Percentiles rank a stretch among this genome's conserved stretches.
Conservation (phyloP, 1,140 invertebrate genomes). For the Dryas iulia region DNA sequence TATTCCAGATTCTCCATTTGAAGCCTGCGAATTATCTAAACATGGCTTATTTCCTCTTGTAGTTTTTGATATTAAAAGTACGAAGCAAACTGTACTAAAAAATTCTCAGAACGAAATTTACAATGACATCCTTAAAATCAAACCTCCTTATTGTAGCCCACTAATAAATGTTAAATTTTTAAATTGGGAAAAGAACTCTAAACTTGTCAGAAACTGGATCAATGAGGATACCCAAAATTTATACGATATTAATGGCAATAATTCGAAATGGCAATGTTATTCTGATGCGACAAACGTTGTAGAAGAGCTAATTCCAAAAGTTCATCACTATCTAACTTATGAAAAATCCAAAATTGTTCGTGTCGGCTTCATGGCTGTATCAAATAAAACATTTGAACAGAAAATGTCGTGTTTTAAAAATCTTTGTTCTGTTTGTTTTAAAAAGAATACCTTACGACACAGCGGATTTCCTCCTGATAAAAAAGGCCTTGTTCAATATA, state of each 20-base stretch:
- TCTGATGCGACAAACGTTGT: slow-evolving; percentile 57
- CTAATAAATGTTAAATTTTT: slow-evolving; percentile 70
- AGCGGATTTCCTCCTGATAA: slow-evolving; percentile 72
- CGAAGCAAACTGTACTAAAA: slow-evolving; percentile 51
- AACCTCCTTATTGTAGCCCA: slow-evolving; percentile 62
- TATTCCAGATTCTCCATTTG: slow-evolving; percentile 75
- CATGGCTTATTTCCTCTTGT: slow-evolving; percentile 79
- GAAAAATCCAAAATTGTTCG: slow-evolving; percentile 61
- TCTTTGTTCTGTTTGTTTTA: slow-evolving; percentile 81
- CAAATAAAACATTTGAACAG: slow-evolving; percentile 76
- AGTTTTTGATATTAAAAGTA: slow-evolving; percentile 75
- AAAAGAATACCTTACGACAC: slow-evolving; percentile 59
- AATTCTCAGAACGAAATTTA: slow-evolving; percentile 64
- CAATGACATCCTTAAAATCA: slow-evolving; percentile 52
- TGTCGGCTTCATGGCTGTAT: slow-evolving; percentile 66
- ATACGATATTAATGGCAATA: slow-evolving; percentile 56
- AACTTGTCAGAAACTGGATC: slow-evolving; percentile 72
- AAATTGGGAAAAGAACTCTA: slow-evolving; percentile 59
- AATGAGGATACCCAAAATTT: slow-evolving; percentile 79
- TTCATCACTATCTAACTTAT: slow-evolving; percentile 61
- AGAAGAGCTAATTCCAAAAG: slow-evolving; percentile 42
- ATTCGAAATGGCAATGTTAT: slow-evolving; percentile 79
- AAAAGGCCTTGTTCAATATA: slow-evolving; percentile 79
- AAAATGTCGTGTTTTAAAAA: slow-evolving; percentile 76
- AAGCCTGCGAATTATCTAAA: slow-evolving; percentile 71